Base-by-base conservation (phyloP, 1,140 invertebrate genomes). In the Rhyacophila brunnea region DNA sequence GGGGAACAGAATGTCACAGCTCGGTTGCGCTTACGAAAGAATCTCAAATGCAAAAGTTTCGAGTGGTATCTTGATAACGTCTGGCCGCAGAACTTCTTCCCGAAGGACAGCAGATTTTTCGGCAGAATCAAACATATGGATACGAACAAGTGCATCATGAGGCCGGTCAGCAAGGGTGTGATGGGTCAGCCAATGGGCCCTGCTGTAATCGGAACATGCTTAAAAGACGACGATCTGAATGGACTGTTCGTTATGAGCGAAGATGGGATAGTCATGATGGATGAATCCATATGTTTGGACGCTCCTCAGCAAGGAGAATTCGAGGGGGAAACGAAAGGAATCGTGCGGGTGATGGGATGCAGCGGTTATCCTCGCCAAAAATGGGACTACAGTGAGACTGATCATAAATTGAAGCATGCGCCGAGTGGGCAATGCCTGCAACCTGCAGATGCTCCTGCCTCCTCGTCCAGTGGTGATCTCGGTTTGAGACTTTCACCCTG, bases 61-160 rank as follows among this genome's bases (percentile, higher is more conserved):
- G 82, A 88, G 45, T 99, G 97, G 97, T 99, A 97, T 74, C 80
- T 99, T 51, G 85, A 94, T 15, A 95, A 95, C 70, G 85, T 99
- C 53, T 89, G 88, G 92, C 85, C 90, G 0, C 84, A 95, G 68
- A 88, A 96, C 69, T 97, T 96, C 71, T 90, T 97, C 64, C 95
- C 95, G 0, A 89, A 81, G 20, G 78, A 87, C 1, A 83, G 90
- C 62, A 79, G 91, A 45, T 93, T 93, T 19, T 66, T 70, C 4
- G 60, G 71, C 13, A 70, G 71, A 14, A 74, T 65, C 15, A 65
- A 65, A 46, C 58, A 65, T 23, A 47, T 58, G 1, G 13, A 32
- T 7, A 43, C 58, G 17, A 28, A 79, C 11, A 79, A 83, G 66
- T 91, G 88, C 70, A 65, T 91, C 1, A 73, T 79, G 69, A 77